phyloP scores from a whole-genome alignment of 2,113 vertebrate species.

The Heterocephalus glaber region DNA sequence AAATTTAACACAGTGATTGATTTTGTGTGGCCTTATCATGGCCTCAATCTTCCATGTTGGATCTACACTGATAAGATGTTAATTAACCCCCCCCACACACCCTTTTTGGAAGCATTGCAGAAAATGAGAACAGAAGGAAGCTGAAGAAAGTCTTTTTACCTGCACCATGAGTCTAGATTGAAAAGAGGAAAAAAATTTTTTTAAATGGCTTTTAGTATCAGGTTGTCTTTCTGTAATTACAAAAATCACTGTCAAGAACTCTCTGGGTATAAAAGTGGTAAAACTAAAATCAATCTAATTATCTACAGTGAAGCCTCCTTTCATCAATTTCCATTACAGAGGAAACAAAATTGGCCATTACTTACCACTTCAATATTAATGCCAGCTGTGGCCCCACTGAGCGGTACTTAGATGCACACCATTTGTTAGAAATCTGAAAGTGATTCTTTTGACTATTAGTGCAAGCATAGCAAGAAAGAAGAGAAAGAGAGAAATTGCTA shows the following conservation, averaged over 20 bases:
- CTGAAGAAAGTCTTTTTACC: background rate
- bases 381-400: slow-evolving; percentile 65
- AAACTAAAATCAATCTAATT: slow-evolving; percentile 81
- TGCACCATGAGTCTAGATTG: background rate
- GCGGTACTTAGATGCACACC: slow-evolving; percentile 40
- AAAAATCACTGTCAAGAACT: slow-evolving; percentile 73
- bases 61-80: background rate
- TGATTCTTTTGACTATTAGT: slow-evolving; percentile 48
- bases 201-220: slow-evolving; percentile 57
- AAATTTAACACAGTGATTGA: background rate
- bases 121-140: background rate
- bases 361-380: slow-evolving; percentile 74
- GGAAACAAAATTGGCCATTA: slow-evolving; percentile 68
- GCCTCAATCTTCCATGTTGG: background rate
- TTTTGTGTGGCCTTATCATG: background rate
- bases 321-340: slow-evolving; percentile 78
- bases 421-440: slow-evolving; percentile 76
- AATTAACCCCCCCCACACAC: background rate
- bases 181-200: slow-evolving; percentile 42
- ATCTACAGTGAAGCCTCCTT: slow-evolving; percentile 73
- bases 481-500: slow-evolving; percentile 41
- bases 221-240: slow-evolving; percentile 71
- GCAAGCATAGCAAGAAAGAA: slow-evolving; percentile 33
- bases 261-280: slow-evolving; percentile 77
- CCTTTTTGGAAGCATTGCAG: background rate